A percentile compares a stretch with the other conserved stretches of the same genome.
Evolutionary conservation across 2,888 invertebrate species (phyloP).

Genomic region (Tryphoninae sp.): DNA sequence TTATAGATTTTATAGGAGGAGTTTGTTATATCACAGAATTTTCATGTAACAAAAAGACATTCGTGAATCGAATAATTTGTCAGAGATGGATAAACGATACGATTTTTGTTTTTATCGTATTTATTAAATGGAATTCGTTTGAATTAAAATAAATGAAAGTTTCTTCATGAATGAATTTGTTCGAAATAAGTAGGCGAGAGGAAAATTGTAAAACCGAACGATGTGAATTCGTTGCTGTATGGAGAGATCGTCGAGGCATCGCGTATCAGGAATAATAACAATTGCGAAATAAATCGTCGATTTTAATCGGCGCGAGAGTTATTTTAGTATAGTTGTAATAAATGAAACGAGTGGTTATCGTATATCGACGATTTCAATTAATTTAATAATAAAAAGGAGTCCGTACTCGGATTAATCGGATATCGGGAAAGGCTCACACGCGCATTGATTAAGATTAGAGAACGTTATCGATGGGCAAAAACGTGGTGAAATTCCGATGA

Average conservation of each 20-base stretch:
- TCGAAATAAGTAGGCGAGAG: no score
- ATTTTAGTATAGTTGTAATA: not conserved
- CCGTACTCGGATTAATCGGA: constrained; percentile 35
- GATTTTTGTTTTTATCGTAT: no score
- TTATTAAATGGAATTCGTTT: no score
- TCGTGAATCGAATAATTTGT: not conserved
- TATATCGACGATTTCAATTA: constrained; percentile 29
- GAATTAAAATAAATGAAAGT: no score
- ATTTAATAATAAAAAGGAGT: constrained; percentile 27
- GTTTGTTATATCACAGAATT: not conserved
- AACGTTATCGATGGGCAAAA: constrained; percentile 39
- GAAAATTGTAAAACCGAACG: no score
- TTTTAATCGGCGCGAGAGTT: not conserved
- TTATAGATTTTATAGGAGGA: not conserved
- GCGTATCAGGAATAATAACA: not conserved
- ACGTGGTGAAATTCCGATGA: constrained; percentile 5
- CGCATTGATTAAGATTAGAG: constrained; percentile 34
- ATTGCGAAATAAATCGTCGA: not conserved
- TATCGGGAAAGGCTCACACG: constrained; percentile 19
- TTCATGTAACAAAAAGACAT: not conserved
- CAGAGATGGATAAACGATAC: not conserved
- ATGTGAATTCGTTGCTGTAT: no score
- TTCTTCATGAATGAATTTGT: no score
- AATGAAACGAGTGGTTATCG: not conserved
- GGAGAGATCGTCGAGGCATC: no score